These are phyloP conservation scores for Hemicentrotus pulcherrimus DNA, from an alignment of 35 echinoderm and acorn worm species.

Conservation along the genomic window DNA sequence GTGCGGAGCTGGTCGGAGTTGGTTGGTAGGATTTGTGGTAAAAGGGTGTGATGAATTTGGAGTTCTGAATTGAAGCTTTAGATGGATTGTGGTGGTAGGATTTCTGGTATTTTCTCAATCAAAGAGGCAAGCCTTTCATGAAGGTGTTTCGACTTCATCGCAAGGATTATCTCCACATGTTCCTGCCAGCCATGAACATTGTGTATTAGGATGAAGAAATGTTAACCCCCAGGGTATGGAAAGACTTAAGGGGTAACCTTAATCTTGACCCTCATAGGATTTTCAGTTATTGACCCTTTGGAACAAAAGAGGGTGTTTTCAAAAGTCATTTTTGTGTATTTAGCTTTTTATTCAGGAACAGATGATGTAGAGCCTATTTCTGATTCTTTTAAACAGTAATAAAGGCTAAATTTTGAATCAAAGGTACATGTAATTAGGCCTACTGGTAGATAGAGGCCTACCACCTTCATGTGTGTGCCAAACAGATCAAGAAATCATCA, in stretches of 20 bases:
- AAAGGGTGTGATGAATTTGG: neutral
- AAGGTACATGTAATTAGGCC: too few species aligned
- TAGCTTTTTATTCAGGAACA: too few species aligned
- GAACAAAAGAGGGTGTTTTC: neutral
- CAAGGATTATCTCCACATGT: conserved; percentile 10
- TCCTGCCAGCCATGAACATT: neutral
- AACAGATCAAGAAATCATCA: too few species aligned
- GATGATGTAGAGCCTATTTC: too few species aligned
- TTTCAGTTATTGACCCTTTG: neutral
- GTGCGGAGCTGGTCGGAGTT: neutral
- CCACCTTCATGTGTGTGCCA: too few species aligned
- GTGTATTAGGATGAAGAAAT: neutral
- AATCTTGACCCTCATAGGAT: neutral
- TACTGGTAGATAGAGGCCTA: too few species aligned
- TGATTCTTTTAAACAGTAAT: too few species aligned
- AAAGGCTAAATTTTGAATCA: too few species aligned
- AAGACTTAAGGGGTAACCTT: neutral
- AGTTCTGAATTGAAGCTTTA: neutral
- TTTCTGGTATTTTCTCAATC: conserved; percentile 9
- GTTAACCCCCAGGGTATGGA: neutral
- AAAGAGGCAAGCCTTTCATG: neutral
- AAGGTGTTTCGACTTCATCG: neutral
- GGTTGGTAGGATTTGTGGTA: neutral
- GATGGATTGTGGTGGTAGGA: neutral
- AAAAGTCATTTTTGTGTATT: too few species aligned